Conservation (phyloP, 2,888 invertebrate species). For the Megastigmus dorsalis region DNA sequence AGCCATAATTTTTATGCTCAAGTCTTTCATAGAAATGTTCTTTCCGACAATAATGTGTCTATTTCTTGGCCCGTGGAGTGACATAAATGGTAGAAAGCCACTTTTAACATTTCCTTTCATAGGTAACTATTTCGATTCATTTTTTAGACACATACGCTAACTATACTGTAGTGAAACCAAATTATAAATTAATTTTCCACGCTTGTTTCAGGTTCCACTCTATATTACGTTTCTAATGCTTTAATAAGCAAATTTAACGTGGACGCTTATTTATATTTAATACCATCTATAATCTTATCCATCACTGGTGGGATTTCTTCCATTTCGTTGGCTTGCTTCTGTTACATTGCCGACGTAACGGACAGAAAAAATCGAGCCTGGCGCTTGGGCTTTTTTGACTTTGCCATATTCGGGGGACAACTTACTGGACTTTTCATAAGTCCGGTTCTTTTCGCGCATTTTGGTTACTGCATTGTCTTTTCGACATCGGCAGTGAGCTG, state of each 20-base stretch:
- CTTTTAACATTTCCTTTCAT: conserved; percentile 31
- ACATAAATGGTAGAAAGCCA: conserved; percentile 48
- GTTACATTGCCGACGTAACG: conserved; percentile 47
- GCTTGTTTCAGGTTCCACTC: conserved; percentile 16
- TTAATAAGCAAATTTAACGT: conserved; percentile 10
- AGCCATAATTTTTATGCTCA: conserved; percentile 14
- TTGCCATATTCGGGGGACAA: conserved; percentile 42
- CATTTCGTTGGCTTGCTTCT: conserved; percentile 42
- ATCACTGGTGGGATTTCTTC: conserved; percentile 50
- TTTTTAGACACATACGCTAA: too few species aligned
- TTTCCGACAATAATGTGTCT: conserved; percentile 46
- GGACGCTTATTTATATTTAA: conserved; percentile 28
- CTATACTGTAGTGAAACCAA: too few species aligned
- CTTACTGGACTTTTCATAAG: conserved; percentile 37
- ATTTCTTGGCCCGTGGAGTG: conserved; percentile 52
- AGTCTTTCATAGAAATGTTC: conserved; percentile 45
- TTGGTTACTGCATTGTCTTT: conserved; percentile 44
- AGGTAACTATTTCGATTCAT: too few species aligned
- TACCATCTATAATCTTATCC: conserved; percentile 34
- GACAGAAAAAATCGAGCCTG: conserved; percentile 29
- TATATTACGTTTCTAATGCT: conserved; percentile 9
- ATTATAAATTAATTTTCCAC: too few species aligned
- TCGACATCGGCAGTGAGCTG: conserved; percentile 20
- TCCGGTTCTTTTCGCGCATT: conserved; percentile 26
- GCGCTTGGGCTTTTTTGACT: conserved; percentile 48